phyloP scores from a whole-genome alignment of 2,888 invertebrate species.

The Rhagophthalmus giganteus region DNA sequence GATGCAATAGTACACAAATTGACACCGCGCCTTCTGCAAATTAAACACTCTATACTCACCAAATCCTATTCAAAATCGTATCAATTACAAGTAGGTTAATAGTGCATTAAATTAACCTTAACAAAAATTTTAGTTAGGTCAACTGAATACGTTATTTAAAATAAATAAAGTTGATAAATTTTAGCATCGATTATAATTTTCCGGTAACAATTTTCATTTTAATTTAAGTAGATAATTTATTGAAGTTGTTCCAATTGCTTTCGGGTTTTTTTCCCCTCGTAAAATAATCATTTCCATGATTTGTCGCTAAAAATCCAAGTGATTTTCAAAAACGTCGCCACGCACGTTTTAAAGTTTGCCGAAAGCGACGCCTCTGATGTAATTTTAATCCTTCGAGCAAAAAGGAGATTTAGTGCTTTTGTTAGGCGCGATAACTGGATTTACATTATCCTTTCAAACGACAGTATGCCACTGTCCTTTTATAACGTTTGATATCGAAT shows the following conservation, averaged over 20 bases:
- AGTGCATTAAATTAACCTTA: slow-evolving; percentile 2
- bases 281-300: neutral
- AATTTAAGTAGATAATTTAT: no score
- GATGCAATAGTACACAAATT: slow-evolving; percentile 10
- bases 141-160: neutral
- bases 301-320: slow-evolving; percentile 1
- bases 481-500: neutral
- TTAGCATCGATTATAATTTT: neutral
- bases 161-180: neutral
- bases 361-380: slow-evolving; percentile 14
- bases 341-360: slow-evolving; percentile 12
- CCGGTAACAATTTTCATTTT: neutral
- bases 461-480: slow-evolving; percentile 15
- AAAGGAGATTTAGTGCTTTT: slow-evolving; percentile 22
- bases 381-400: slow-evolving; percentile 24
- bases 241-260: no score
- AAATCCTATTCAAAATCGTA: slow-evolving; percentile 18
- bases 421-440: slow-evolving; percentile 18
- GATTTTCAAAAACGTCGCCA: slow-evolving; percentile 7
- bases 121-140: neutral
- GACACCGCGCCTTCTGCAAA: slow-evolving; percentile 20
- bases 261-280: no score
- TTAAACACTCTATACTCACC: slow-evolving; percentile 15
- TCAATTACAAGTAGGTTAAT: slow-evolving; percentile 25
- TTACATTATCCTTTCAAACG: slow-evolving; percentile 21